Conservation (phyloP, 2,797 vertebrate genomes). For the Vultur gryphus region DNA sequence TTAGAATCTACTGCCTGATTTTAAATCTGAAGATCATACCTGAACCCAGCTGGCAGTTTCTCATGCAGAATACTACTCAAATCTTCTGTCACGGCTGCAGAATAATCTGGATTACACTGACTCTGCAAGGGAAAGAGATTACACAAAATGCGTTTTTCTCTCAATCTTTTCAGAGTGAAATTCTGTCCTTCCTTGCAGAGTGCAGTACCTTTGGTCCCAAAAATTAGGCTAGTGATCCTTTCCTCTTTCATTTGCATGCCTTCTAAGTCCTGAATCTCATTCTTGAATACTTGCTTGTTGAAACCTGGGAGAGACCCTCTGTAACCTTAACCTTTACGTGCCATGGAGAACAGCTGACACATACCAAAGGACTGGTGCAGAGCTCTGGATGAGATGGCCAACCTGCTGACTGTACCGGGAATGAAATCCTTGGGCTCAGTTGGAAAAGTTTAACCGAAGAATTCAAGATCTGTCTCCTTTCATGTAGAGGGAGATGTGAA, state of each 20-base stretch:
- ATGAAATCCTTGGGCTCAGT: neutral
- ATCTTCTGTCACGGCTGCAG: neutral
- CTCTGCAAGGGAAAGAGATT: neutral
- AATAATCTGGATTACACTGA: neutral
- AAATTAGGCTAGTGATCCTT: neutral
- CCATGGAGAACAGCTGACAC: neutral
- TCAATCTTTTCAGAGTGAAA: neutral
- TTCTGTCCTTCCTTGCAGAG: neutral
- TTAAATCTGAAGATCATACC: neutral
- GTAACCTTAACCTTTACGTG: neutral
- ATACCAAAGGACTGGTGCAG: neutral
- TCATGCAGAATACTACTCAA: neutral
- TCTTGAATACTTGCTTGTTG: neutral
- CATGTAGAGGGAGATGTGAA: neutral
- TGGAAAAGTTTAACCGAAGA: neutral
- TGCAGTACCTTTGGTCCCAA: neutral
- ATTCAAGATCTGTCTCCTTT: neutral
- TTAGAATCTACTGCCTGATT: neutral
- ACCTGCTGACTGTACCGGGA: fast-evolving
- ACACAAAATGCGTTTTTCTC: neutral
- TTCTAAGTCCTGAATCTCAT: neutral
- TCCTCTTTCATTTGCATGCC: neutral
- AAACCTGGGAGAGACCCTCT: neutral
- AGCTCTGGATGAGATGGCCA: neutral
- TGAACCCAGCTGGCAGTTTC: neutral